A percentile compares a stretch with the other conserved stretches of the same genome.
phyloP scores from a whole-genome alignment of 2,113 vertebrate genomes.

The Pan paniscus region DNA sequence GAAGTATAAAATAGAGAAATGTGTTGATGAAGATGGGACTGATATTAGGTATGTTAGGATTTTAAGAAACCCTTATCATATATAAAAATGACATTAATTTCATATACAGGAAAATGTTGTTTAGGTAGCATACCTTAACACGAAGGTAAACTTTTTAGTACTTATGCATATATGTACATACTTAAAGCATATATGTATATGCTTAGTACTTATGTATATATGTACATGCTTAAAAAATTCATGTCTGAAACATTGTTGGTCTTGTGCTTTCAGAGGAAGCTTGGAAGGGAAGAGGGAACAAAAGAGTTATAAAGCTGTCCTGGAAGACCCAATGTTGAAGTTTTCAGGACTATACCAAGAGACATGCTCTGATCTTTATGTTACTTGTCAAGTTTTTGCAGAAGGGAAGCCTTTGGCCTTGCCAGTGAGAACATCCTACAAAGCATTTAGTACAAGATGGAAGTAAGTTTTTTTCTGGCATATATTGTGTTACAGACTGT shows the following conservation, averaged over 20 bases:
- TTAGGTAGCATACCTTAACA: not conserved
- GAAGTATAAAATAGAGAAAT: not conserved
- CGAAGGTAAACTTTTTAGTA: not conserved
- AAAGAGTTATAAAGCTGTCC: conserved; percentile 95
- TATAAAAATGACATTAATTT: conserved; percentile 17
- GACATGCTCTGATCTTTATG: conserved; percentile 96
- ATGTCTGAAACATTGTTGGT: not conserved
- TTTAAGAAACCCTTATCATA: not conserved
- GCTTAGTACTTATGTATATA: not conserved
- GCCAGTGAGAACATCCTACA: conserved; percentile 97
- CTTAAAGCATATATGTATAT: too few species aligned
- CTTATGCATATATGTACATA: not conserved
- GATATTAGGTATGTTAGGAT: not conserved
- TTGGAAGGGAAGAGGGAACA: conserved; percentile 97
- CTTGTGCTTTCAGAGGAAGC: conserved; percentile 89
- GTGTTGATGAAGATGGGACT: not conserved
- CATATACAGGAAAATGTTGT: not conserved
- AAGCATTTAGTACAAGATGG: conserved; percentile 99
- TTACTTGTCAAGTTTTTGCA: conserved; percentile 98
- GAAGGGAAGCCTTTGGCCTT: conserved; percentile 97
- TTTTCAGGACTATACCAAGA: conserved; percentile 98
- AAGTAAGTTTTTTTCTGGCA: conserved; percentile 90
- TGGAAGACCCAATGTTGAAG: conserved; percentile 96
- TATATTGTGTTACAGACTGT: not conserved
- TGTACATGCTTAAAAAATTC: too few species aligned